Evolutionary conservation across 2,888 invertebrate species (phyloP), one percentile per base, ranked within the genome.

Genomic region (Drosophila tanythrix): DNA sequence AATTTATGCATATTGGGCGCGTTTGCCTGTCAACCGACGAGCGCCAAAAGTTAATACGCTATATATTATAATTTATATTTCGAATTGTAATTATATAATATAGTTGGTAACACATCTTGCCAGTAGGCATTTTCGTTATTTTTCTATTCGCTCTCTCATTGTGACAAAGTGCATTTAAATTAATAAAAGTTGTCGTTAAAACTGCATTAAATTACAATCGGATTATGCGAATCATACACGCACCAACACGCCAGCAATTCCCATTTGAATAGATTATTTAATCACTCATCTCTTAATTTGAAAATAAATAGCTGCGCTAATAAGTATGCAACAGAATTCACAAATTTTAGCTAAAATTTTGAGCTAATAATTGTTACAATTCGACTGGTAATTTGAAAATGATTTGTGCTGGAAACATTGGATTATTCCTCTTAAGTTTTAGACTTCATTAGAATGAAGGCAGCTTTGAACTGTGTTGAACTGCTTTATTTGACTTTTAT

Each of bases 141-240:
- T 36, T 48, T 43, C n/a, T 52, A 61, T 56, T 48, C 27, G 43
- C 38, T 53, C 53, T 50, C 21, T 40, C 29, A 70, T 33, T 58
- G 51, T 66, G 35, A 33, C 76, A 74, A 48, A 79, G 79, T 66
- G 67, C 74, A 68, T 64, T 60, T 48, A 51, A 48, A 51, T 15
- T 38, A 52, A 43, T 38, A 68, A 74, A 48, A 40, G 36, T 70
- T 67, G 50, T 18, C 46, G 74, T 60, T 73, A 52, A 69, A 79
- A 70, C 59, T 80, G 59, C 67, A 87, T 87, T 83, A 79, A 85
- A 83, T 79, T 81, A 80, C 74, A 63, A 81, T 73, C 70, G 50
- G 61, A 77, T 67, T 76, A 78, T 85, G 66, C 62, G 64, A 70
- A 86, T 81, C 64, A 74, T 72, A 43, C 38, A 68, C 50, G 61